Evolutionary conservation across 2,113 vertebrate species (phyloP).

Genomic region (Ailurus styani): DNA sequence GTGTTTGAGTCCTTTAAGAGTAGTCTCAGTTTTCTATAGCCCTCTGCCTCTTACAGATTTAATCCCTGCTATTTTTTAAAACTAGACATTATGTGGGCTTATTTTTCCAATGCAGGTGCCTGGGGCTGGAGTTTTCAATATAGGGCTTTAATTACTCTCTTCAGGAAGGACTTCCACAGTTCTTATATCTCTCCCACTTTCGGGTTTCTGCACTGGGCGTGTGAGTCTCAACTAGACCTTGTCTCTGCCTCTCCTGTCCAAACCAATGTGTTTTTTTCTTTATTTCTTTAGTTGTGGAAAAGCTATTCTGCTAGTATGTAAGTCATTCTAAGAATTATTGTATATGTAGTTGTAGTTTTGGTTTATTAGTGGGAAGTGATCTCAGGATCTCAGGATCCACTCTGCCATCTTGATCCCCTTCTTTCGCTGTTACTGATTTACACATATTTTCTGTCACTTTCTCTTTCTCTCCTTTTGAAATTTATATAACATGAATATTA

Average conservation of each 20-base stretch:
- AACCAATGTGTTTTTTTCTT: not conserved
- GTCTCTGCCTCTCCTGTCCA: not conserved
- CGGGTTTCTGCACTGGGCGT: not conserved
- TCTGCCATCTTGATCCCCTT: not conserved
- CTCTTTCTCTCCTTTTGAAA: not conserved
- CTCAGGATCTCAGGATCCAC: not conserved
- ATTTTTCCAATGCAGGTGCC: not conserved
- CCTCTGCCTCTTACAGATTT: not conserved
- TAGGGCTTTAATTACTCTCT: not conserved
- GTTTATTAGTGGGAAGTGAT: not conserved
- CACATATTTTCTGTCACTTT: not conserved
- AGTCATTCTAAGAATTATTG: not conserved
- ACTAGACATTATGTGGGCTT: not conserved
- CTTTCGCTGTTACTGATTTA: not conserved
- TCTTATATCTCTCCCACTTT: not conserved
- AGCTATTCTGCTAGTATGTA: not conserved
- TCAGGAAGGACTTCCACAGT: not conserved
- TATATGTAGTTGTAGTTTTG: not conserved
- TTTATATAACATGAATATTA: not conserved
- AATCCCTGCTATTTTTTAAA: not conserved
- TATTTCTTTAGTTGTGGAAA: not conserved
- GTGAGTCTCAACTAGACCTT: not conserved
- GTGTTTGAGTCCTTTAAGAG: not conserved
- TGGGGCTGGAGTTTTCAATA: not conserved
- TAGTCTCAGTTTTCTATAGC: not conserved